Evolutionary conservation across 1,140 invertebrate species (phyloP).

Genomic region (Musca vetustissima): DNA sequence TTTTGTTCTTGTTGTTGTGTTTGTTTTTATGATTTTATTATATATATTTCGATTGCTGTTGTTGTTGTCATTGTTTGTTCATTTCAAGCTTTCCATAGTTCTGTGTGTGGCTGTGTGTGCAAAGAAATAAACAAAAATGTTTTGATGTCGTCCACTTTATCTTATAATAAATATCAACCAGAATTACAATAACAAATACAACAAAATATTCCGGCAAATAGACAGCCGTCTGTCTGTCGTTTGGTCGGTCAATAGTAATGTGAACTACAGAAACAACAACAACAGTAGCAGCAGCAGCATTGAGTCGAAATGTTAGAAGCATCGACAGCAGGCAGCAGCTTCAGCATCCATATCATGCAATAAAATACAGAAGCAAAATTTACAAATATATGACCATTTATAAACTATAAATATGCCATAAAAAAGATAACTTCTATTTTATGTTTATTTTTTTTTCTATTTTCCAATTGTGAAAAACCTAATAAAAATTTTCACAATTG

Average conservation of each 20-base stretch:
- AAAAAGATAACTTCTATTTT: background rate
- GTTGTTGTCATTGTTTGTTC: no score
- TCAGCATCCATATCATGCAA: background rate
- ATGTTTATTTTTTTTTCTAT: no score
- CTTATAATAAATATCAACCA: constrained; percentile 19
- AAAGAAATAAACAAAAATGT: constrained; percentile 4
- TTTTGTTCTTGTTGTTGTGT: no score
- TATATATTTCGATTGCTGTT: no score
- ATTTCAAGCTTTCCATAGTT: no score
- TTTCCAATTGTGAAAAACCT: no score
- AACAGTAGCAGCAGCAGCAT: background rate
- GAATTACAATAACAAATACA: constrained; percentile 1
- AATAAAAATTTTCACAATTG: no score
- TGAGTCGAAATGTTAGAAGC: background rate
- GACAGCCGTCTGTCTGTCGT: no score
- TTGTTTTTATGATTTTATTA: no score
- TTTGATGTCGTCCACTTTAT: constrained; percentile 23
- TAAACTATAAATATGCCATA: constrained; percentile 13
- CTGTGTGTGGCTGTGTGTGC: no score
- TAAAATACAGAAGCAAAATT: constrained; percentile 5
- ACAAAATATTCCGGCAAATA: background rate
- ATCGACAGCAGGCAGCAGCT: no score
- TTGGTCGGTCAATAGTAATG: no score
- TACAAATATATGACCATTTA: constrained; percentile 10
- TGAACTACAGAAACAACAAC: constrained; percentile 7